Conservation (phyloP, 2,113 vertebrate genomes). For the Notechis scutatus region DNA sequence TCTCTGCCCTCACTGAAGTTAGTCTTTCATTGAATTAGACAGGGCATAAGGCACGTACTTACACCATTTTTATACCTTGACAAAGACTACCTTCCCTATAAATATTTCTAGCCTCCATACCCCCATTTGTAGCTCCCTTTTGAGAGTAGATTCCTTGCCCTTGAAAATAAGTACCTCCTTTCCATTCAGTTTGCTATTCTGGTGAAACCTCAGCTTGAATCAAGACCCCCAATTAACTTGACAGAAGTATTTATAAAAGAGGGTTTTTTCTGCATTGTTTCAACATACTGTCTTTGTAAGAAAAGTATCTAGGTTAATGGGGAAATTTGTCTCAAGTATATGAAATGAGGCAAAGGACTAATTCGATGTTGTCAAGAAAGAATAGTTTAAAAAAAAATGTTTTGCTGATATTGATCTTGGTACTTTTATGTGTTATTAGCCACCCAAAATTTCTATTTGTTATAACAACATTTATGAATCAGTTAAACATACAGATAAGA, state of each 20-base stretch:
- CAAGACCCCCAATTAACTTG: no score
- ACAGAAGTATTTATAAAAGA: no score
- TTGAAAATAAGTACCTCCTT: neutral
- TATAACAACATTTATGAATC: neutral
- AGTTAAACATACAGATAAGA: no score
- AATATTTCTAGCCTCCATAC: neutral
- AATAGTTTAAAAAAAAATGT: neutral
- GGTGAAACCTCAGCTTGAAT: no score
- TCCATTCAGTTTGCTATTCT: neutral
- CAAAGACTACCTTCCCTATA: neutral
- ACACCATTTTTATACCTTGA: neutral
- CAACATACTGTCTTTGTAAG: no score
- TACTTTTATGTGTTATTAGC: neutral
- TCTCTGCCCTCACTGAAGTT: neutral
- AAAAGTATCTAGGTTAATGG: neutral
- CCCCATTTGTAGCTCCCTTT: neutral
- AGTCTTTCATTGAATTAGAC: neutral
- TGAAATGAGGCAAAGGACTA: neutral
- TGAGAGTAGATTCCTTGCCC: neutral
- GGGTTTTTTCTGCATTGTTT: no score
- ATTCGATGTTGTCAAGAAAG: neutral
- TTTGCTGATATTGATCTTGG: neutral
- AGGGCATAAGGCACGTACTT: neutral
- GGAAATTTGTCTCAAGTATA: neutral
- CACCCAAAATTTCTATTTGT: neutral